Conservation (phyloP, 1,140 invertebrate species). For the Bradysia coprophila region DNA sequence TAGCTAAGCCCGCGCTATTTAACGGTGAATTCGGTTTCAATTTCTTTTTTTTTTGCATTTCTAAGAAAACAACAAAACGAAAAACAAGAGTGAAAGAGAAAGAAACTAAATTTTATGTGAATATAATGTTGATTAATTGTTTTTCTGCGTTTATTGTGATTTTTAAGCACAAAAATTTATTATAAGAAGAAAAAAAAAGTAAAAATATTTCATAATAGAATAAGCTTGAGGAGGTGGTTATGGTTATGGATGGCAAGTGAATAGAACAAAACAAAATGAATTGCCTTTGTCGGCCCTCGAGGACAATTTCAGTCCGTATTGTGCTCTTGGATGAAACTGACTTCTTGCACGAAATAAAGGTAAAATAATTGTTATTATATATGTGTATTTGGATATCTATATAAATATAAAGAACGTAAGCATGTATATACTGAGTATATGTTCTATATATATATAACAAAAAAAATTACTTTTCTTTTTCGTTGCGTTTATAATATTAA, state of each 20-base stretch:
- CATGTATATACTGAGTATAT: too few species aligned
- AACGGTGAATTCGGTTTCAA: not conserved
- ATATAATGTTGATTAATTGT: not conserved
- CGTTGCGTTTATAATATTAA: too few species aligned
- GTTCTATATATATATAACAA: too few species aligned
- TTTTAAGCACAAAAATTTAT: not conserved
- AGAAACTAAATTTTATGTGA: too few species aligned
- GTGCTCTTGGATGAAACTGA: slow-evolving; percentile 45
- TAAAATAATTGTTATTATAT: slow-evolving; percentile 25
- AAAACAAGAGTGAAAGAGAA: too few species aligned
- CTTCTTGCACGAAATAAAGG: slow-evolving; percentile 40
- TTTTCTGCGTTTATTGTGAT: not conserved
- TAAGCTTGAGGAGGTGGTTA: not conserved
- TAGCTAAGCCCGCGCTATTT: not conserved
- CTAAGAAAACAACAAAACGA: not conserved
- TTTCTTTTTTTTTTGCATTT: not conserved
- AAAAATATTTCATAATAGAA: not conserved
- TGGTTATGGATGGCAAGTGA: not conserved
- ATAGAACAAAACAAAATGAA: slow-evolving; percentile 13
- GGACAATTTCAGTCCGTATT: slow-evolving; percentile 27
- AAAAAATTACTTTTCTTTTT: too few species aligned
- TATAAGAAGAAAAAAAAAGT: too few species aligned
- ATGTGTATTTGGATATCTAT: too few species aligned
- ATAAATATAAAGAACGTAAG: too few species aligned
- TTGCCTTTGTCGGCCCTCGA: slow-evolving; percentile 23